These are phyloP conservation scores for Epistrophe eligans DNA, from an alignment of 2,888 invertebrate genomes.

Conservation along the genomic window DNA sequence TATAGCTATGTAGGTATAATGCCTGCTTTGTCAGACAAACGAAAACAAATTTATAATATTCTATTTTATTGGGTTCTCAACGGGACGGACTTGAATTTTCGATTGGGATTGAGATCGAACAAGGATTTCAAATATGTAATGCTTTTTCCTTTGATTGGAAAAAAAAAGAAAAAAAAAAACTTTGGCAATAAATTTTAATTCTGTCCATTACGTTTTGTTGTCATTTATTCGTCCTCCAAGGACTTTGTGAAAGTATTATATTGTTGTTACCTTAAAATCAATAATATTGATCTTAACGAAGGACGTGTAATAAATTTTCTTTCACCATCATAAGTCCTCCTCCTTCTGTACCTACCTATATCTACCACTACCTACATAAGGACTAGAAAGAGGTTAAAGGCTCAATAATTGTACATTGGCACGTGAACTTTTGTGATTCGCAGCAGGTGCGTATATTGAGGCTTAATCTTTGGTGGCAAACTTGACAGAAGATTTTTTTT, in stretches of 20 bases:
- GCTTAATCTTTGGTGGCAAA: slow-evolving; percentile 29
- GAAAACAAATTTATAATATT: slow-evolving; percentile 45
- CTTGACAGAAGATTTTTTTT: slow-evolving; percentile 5
- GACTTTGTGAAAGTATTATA: slow-evolving; percentile 7
- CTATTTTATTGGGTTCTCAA: slow-evolving; percentile 14
- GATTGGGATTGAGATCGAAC: background rate
- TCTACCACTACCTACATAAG: too few species aligned
- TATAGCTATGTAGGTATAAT: background rate
- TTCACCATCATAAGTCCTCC: background rate
- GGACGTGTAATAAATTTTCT: slow-evolving; percentile 27
- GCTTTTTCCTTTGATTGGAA: slow-evolving; percentile 17
- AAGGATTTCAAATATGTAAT: background rate
- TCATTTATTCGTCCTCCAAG: slow-evolving; percentile 22
- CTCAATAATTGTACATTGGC: slow-evolving; percentile 23
- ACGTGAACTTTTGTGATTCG: slow-evolving; percentile 39
- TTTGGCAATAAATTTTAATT: slow-evolving; percentile 52
- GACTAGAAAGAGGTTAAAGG: slow-evolving; percentile 26
- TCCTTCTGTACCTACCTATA: background rate
- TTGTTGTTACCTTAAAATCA: slow-evolving; percentile 39
- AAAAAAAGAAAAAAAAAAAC: slow-evolving; percentile 4
- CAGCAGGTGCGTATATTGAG: slow-evolving; percentile 35
- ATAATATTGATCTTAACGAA: slow-evolving; percentile 37
- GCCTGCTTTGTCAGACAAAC: slow-evolving; percentile 25
- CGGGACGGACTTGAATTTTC: background rate
- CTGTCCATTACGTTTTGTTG: slow-evolving; percentile 27